phyloP scores from a whole-genome alignment of 2,797 vertebrate species.

The Schizothorax lantsangensis region DNA sequence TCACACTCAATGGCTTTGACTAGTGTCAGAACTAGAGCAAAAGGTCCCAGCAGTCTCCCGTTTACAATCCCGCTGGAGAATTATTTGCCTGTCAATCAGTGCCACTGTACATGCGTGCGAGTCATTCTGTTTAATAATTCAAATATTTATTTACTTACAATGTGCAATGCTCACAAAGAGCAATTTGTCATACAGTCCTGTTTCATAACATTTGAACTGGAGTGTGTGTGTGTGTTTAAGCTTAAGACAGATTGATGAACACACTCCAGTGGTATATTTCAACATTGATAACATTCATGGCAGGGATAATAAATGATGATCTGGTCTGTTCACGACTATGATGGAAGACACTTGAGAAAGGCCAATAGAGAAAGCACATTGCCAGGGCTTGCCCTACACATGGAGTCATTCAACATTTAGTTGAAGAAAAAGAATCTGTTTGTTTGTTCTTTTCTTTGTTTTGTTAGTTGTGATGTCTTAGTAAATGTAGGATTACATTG shows the following conservation, averaged over 20 bases:
- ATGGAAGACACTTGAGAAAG: conserved; percentile 23
- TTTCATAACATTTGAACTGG: background rate
- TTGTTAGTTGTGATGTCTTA: background rate
- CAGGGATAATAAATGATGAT: conserved; percentile 34
- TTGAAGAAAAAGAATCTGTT: conserved; percentile 47
- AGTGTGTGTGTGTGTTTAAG: background rate
- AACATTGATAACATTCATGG: conserved; percentile 36
- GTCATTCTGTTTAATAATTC: background rate
- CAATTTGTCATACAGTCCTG: background rate
- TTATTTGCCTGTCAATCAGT: background rate
- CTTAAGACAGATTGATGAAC: conserved; percentile 33
- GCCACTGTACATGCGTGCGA: background rate
- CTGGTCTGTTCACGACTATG: conserved; percentile 26
- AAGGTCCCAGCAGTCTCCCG: conserved; percentile 21
- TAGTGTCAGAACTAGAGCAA: conserved; percentile 22
- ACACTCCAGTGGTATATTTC: conserved; percentile 25
- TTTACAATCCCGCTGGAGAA: background rate
- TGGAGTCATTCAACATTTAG: conserved; percentile 31
- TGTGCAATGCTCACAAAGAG: background rate
- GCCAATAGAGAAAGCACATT: conserved; percentile 14
- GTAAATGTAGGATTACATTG: background rate
- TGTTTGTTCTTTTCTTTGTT: background rate
- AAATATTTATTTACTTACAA: conserved; percentile 15
- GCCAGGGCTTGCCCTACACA: conserved; percentile 13
- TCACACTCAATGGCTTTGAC: background rate